These are phyloP conservation scores for Trochalopteron elliotii DNA, from an alignment of 2,113 vertebrate genomes.

Conservation along the genomic window DNA sequence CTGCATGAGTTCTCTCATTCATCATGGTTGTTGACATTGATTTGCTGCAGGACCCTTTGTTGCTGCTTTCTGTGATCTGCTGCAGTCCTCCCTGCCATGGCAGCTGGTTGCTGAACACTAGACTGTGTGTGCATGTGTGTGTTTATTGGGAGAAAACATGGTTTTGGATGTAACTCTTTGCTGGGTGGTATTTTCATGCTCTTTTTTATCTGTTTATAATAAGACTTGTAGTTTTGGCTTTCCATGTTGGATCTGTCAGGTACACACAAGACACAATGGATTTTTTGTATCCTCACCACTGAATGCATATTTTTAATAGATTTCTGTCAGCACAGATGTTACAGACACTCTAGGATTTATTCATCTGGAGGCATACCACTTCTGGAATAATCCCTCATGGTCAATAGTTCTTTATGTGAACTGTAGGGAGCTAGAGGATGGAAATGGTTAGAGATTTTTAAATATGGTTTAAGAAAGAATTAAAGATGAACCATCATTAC, in stretches of 20 bases:
- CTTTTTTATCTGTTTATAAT: background rate
- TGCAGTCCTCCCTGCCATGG: slow-evolving; percentile 7
- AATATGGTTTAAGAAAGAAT: background rate
- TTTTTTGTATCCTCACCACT: background rate
- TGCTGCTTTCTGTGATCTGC: slow-evolving; percentile 22
- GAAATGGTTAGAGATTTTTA: background rate
- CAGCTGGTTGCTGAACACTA: background rate
- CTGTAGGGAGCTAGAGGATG: background rate
- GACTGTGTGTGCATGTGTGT: background rate
- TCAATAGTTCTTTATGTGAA: background rate
- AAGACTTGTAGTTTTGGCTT: background rate
- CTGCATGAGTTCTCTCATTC: slow-evolving; percentile 8
- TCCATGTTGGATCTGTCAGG: background rate
- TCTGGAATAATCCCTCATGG: background rate
- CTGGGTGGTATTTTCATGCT: background rate
- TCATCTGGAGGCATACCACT: background rate
- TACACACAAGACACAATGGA: background rate
- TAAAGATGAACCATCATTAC: background rate
- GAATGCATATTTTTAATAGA: background rate
- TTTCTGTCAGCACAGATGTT: background rate
- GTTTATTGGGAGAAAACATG: background rate
- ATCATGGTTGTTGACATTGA: background rate
- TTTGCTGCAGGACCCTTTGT: slow-evolving; percentile 40
- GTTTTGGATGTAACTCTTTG: background rate
- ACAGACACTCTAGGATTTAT: background rate